Conservation (phyloP, 2,797 vertebrate genomes). For the Mormyrus proboscirostris region DNA sequence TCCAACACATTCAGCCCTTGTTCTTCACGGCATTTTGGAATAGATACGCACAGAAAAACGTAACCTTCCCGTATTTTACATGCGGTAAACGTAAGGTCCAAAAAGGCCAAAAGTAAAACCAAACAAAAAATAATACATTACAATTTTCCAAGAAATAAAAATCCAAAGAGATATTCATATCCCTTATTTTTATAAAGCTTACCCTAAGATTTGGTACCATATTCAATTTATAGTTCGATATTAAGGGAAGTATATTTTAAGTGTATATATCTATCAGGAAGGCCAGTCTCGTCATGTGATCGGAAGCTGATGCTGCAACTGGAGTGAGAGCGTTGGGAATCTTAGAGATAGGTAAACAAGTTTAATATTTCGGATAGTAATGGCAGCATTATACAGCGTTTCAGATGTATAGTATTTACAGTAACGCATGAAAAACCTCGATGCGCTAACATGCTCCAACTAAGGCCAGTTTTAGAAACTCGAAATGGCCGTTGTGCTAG, state of each 20-base stretch:
- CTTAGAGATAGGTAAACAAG: slow-evolving; percentile 73
- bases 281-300: slow-evolving; percentile 54
- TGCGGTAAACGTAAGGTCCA: neutral
- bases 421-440: neutral
- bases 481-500: slow-evolving; percentile 50
- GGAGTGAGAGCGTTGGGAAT: slow-evolving; percentile 73
- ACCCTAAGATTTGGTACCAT: neutral
- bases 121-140: neutral
- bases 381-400: neutral
- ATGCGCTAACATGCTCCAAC: neutral
- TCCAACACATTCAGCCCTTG: neutral
- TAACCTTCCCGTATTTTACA: neutral
- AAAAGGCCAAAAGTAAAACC: neutral
- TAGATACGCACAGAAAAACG: neutral
- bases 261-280: slow-evolving; percentile 30
- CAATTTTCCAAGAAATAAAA: neutral
- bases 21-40: neutral
- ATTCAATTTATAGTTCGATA: neutral
- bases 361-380: slow-evolving; percentile 49
- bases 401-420: neutral
- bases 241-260: neutral
- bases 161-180: neutral
- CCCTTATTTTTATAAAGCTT: neutral
- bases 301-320: slow-evolving; percentile 64
- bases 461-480: neutral